Evolutionary conservation across 2,797 vertebrate species (phyloP).

Genomic region (Pangasius krempfi): DNA sequence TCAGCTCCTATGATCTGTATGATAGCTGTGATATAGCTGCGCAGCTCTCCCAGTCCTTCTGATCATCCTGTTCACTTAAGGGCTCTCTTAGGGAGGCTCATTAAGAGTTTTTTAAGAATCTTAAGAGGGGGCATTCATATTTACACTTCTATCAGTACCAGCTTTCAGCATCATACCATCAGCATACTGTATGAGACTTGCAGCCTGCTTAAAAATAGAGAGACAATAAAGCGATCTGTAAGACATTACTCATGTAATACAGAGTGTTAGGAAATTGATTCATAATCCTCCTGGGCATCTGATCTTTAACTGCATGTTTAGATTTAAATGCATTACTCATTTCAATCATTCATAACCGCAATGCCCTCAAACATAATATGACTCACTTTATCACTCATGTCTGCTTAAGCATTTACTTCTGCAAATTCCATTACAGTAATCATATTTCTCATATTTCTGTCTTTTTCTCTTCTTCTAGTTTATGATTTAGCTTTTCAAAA

Average conservation of each 20-base stretch:
- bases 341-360: neutral
- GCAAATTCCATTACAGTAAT: neutral
- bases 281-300: neutral
- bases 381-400: neutral
- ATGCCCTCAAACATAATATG: constrained; percentile 1
- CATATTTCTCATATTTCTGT: neutral
- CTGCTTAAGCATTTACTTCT: neutral
- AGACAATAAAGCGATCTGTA: neutral
- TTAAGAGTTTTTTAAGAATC: neutral
- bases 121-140: constrained; percentile 36
- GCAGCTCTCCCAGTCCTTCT: constrained; percentile 64
- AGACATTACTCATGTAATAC: neutral
- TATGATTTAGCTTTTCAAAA: neutral
- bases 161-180: neutral
- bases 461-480: neutral
- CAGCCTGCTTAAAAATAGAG: neutral
- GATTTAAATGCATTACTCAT: neutral
- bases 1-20: constrained; percentile 35
- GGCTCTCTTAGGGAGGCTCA: neutral
- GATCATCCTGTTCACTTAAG: constrained; percentile 67
- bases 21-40: constrained; percentile 71
- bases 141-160: neutral
- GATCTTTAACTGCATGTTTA: neutral
- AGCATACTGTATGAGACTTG: neutral
- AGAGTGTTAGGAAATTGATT: neutral